These are phyloP conservation scores for Ormyrus nitidulus DNA, from an alignment of 2,888 invertebrate species.

Conservation along the genomic window DNA sequence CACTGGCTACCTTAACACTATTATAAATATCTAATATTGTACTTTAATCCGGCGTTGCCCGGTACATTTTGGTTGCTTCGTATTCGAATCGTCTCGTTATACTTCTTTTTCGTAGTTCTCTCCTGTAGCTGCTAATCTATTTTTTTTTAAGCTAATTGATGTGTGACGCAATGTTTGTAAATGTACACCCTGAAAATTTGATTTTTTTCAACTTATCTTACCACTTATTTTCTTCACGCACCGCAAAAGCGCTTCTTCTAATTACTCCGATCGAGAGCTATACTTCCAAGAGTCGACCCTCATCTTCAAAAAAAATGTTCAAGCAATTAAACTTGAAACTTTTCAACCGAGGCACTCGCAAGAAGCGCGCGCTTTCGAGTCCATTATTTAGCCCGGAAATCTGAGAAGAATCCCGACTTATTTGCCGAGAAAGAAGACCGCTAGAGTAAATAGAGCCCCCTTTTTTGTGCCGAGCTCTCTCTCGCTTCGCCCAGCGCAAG, in stretches of 20 bases:
- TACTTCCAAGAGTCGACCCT: no score
- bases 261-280: background rate
- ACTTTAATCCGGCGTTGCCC: conserved; percentile 65
- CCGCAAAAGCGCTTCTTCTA: background rate
- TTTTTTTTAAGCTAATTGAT: conserved; percentile 6
- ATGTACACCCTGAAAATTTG: background rate
- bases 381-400: background rate
- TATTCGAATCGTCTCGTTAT: conserved; percentile 52
- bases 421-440: background rate
- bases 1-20: conserved; percentile 67
- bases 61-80: conserved; percentile 60
- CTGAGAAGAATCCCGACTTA: background rate
- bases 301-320: no score
- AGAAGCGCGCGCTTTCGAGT: background rate
- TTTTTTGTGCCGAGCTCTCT: conserved; percentile 23
- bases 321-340: no score
- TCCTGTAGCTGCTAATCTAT: conserved; percentile 2
- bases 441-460: background rate
- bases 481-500: conserved; percentile 13
- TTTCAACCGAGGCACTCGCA: no score
- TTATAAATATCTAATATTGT: conserved; percentile 60
- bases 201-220: background rate
- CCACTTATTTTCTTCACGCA: background rate
- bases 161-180: conserved; percentile 3
- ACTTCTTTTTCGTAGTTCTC: conserved; percentile 4